These are phyloP conservation scores for Drosophila elegans DNA, from an alignment of 1,140 invertebrate species.

Conservation along the genomic window DNA sequence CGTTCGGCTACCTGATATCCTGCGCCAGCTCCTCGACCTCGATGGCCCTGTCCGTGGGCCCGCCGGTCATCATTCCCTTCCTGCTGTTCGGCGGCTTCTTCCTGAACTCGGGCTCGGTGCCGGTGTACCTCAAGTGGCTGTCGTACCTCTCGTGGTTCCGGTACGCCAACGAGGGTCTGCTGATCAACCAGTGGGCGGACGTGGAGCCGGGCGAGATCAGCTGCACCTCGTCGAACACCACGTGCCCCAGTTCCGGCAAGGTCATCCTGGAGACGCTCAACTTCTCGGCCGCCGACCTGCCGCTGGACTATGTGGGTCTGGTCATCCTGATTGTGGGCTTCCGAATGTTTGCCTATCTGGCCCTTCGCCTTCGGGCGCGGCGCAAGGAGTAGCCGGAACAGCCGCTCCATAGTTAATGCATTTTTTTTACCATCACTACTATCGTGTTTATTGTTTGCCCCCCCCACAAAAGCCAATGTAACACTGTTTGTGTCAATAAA, in stretches of 20 bases:
- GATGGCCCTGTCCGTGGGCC: constrained; percentile 94
- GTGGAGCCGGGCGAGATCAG: constrained; percentile 88
- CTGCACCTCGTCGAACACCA: constrained; percentile 89
- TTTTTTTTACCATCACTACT: constrained; percentile 24
- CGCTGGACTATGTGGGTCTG: constrained; percentile 89
- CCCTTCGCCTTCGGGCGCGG: constrained; percentile 88
- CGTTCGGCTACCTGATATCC: constrained; percentile 97
- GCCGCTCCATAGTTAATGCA: constrained; percentile 14
- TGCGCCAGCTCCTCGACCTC: constrained; percentile 92
- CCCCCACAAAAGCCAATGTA: constrained; percentile 33
- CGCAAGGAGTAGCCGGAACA: constrained; percentile 77
- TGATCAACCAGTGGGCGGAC: constrained; percentile 96
- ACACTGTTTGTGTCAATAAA: constrained; percentile 23
- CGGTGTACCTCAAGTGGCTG: constrained; percentile 95
- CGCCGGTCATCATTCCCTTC: constrained; percentile 96
- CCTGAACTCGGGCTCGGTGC: constrained; percentile 95
- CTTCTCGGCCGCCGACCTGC: constrained; percentile 92
- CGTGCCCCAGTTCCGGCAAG: constrained; percentile 90
- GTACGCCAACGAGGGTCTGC: constrained; percentile 96
- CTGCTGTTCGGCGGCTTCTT: constrained; percentile 98
- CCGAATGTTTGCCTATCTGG: constrained; percentile 91
- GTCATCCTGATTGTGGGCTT: constrained; percentile 90
- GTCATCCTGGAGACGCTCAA: constrained; percentile 92
- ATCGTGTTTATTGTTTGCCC: constrained; percentile 45
- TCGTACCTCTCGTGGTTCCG: constrained; percentile 98